Base-by-base conservation (phyloP, 2,113 vertebrate genomes). In the Sterrhoptilus dennistouni region DNA sequence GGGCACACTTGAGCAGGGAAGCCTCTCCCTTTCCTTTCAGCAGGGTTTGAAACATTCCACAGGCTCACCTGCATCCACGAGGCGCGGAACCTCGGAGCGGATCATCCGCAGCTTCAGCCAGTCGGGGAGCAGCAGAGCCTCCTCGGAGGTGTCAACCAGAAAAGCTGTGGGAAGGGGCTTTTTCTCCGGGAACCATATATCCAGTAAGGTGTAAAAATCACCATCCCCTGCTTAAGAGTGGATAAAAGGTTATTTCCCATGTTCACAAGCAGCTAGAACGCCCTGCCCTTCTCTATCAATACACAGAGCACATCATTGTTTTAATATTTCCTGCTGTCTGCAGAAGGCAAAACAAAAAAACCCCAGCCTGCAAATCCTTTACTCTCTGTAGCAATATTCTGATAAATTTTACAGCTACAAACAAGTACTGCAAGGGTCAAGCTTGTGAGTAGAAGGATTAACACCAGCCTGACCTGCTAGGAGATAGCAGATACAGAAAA, bases 41-140 rank as follows among this genome's bases (percentile, higher is more conserved):
- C 17, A 77, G 27, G 14, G 7, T 45, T 38, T 70, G 53, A 80
- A 93, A 76, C 11, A n/a, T 3, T 15, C 22, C 69, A 10, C 14
- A 42, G 45, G 42, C 85, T 24, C 94, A 99, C 99, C 99, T 54
- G 99, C 99, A 28, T 99, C 99, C 33, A 99, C 99, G 64, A 99
- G 97, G 64, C 99, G 98, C 0, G 99, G 98, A 24, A 99, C 99
- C 90, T 99, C 99, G 0, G 99, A 99, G 56, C 99, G 98, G 83
- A 99, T 99, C 99, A 99, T 99, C 18, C 99, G 98, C 65, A 99
- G 98, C 96, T 99, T 99, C 86, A 99, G 97, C 99, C 99, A 99
- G 96, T 99, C 99, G 0, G 99, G 99, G 53, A 99, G 98, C 72
- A 99, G 98, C 71, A 99, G 97, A 1, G 99, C 99, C 93, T 99